Base-by-base conservation (phyloP, 2,888 invertebrate genomes). In the Plagodis dolabraria region DNA sequence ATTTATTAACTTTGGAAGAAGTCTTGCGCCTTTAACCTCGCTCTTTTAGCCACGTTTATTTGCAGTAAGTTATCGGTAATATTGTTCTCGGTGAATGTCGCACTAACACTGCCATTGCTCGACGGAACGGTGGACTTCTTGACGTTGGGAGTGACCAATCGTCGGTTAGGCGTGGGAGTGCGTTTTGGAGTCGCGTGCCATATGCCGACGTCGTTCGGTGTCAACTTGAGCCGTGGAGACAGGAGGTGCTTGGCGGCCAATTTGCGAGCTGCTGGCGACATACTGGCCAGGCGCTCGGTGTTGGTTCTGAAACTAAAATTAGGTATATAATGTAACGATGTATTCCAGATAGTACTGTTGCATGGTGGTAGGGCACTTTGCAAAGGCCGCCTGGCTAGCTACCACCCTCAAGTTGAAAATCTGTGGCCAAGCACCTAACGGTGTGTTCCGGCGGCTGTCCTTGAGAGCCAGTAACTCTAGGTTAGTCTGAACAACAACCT, bases 231-330 rank as follows among this genome's bases (percentile, higher is more conserved):
- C 47, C 93, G 82, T 46, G 93, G 83, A 65, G 94, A 85, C 12
- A 79, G 88, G 72, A 88, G 93, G 82, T 83, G 93, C 76, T 70
- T 89, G 0, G 96, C 96, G 5, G 98, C 98, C 40, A 99, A 91
- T 70, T 96, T 94, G 66, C 97, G 95, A 0, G 99, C 99, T 0
- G 99, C 99, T 0, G 99, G 99, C 0, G 99, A 99, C 97, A 99
- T 97, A 57, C 96, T 96, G 5, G 96, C 96, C 43, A 99, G 86
- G 2, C 98, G 94, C 65, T 98, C 98, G 33, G 96, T 94, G 48
- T 95, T 94, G 2, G 96, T 89, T 74, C 92, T 86, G 82, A 89
- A 92, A 82, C 92, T 44, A 48, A 6, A 43, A 22, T 22, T 22
- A n/a, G n/a, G n/a, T n/a, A 22, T 22, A 22, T 22, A 22, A 22